Evolutionary conservation across 2,888 invertebrate species (phyloP).

Genomic region (Tanypteryx hageni): DNA sequence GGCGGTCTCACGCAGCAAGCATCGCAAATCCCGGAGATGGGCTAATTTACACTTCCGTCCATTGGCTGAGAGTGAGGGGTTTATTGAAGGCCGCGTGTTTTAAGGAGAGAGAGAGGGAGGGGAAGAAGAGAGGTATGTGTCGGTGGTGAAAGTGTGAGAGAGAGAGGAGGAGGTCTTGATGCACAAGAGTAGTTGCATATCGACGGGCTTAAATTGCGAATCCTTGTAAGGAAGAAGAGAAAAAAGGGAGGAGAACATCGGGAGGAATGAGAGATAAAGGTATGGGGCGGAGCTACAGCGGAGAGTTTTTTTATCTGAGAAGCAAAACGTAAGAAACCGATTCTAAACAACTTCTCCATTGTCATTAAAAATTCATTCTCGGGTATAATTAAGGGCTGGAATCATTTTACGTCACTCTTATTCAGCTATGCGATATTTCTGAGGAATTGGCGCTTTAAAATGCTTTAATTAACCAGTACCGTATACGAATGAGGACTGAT

Average conservation of each 20-base stretch:
- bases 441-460: neutral
- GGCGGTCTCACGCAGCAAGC: constrained; percentile 10
- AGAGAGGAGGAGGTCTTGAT: constrained; percentile 2
- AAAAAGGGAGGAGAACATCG: neutral
- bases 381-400: neutral
- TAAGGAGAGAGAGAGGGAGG: neutral
- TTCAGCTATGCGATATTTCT: neutral
- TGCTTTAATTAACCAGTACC: no score
- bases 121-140: constrained; percentile 11
- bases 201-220: constrained; percentile 44
- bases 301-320: neutral
- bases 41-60: constrained; percentile 35
- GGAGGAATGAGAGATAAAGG: neutral
- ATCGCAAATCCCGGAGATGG: constrained; percentile 25
- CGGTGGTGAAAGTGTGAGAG: neutral
- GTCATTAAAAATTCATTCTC: neutral
- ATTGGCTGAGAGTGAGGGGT: constrained; percentile 6
- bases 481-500: no score
- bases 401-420: neutral
- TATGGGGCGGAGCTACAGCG: neutral
- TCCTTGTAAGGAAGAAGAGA: constrained; percentile 11
- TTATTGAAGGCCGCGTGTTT: neutral
- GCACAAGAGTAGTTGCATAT: constrained; percentile 45
- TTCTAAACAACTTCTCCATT: neutral
- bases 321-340: neutral